Base-by-base conservation (phyloP, 53 echinoderm and acorn worm genomes). In the Patiria pectinifera region DNA sequence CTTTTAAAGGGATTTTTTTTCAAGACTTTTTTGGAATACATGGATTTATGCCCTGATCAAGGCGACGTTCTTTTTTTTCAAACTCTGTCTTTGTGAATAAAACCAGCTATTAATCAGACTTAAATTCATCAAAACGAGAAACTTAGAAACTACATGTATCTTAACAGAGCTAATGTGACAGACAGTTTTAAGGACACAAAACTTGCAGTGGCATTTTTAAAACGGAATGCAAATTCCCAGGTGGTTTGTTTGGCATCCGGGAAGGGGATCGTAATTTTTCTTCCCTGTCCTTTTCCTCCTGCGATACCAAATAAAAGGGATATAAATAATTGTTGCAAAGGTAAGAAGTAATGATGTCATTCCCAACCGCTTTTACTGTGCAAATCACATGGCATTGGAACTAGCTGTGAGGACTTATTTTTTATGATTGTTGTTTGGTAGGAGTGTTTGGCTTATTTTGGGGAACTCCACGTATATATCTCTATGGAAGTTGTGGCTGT, bases 111-210 rank as follows among this genome's bases (percentile, higher is more conserved):
- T 45, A 46, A 15, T 79, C 80, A 11, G 47, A 79, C 48, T 3
- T 79, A 10, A 79, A 2, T 5, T 79, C 16, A 19, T 18, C 15
- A 6, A 74, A 74, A 24, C 24, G 21, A 74, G 74, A 74, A 11
- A 4, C 53, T 43, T 21, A 47, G 71, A 23, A 86, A 86, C 8
- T 4, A 15, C 8, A 18, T 26, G 15, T 25, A 87, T 4, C 45
- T 21, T 35, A 35, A 35, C 35, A 35, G 35, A 35, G 76, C 6
- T 78, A 24, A 21, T 44, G 60, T 63, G 43, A 66, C 66, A 11
- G 25, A 26, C 25, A 47, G 9, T 90, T 90, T 90, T 69, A 69
- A 90, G 80, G 90, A 69, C 81, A 81, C 90, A 90, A 90, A 69
- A 46, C 82, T 66, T 80, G 80, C 90, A 69, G 69, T 81, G 80